Conservation (phyloP, 2,113 vertebrate species). For the Camelus dromedarius region DNA sequence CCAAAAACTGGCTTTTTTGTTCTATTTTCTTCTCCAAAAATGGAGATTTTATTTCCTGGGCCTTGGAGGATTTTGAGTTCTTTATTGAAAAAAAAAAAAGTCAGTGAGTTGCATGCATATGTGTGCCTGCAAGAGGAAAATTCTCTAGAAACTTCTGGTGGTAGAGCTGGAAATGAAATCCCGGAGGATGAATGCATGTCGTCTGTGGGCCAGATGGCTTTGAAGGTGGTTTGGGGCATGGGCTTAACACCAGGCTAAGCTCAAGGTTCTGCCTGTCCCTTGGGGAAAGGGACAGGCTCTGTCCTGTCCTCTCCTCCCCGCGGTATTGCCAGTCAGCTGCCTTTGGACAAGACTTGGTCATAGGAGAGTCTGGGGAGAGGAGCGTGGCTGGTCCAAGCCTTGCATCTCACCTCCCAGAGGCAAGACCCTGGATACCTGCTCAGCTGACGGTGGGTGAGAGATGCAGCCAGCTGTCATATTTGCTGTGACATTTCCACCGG, state of each 20-base stretch:
- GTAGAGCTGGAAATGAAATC: slow-evolving; percentile 36
- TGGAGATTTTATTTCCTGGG: slow-evolving; percentile 48
- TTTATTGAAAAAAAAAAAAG: not conserved
- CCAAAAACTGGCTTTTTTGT: not conserved
- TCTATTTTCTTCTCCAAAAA: slow-evolving; percentile 51
- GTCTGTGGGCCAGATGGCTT: slow-evolving; percentile 69
- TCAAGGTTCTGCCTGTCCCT: not conserved
- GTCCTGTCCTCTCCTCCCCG: not conserved
- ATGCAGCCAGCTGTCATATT: not conserved
- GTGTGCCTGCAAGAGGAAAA: not conserved
- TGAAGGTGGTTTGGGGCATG: not conserved
- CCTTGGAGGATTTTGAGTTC: slow-evolving; percentile 30
- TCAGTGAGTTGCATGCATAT: not conserved
- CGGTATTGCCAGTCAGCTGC: not conserved
- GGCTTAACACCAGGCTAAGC: not conserved
- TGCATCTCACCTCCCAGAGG: not conserved
- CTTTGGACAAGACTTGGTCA: not conserved
- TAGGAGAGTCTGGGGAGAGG: not conserved
- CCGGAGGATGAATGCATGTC: not conserved
- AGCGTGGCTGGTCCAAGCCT: not conserved
- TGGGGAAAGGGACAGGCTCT: not conserved
- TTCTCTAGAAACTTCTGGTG: slow-evolving; percentile 63
- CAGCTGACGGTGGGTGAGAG: not conserved
- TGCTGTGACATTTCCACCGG: not conserved
- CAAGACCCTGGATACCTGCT: not conserved